These are phyloP conservation scores for Pelagia noctiluca DNA, from an alignment of 30 jellyfish, hydroid and myxozoan species.

Conservation along the genomic window DNA sequence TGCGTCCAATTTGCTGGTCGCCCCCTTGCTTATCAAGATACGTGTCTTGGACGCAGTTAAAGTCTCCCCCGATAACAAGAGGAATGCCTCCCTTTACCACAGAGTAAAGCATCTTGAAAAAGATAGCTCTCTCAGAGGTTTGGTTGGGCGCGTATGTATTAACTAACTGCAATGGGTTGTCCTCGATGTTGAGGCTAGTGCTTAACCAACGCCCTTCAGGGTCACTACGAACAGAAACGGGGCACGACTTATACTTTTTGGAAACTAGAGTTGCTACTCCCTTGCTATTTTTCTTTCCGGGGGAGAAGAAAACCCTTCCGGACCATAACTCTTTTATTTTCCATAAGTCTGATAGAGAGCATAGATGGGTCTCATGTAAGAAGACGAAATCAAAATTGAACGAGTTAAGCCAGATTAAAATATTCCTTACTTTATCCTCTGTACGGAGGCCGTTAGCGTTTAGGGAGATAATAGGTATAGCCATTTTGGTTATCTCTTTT, in stretches of 20 bases:
- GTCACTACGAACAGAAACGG: not conserved
- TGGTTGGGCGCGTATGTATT: conserved; percentile 46
- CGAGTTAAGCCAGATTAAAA: not conserved
- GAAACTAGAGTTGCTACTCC: conserved; percentile 31
- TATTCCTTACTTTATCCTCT: not conserved
- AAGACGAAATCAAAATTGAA: conserved; percentile 12
- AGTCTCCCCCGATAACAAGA: conserved; percentile 42
- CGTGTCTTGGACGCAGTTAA: conserved; percentile 26
- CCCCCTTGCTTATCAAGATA: conserved; percentile 42
- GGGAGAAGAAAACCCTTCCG: conserved; percentile 7
- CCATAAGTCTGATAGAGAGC: not conserved
- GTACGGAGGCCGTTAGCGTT: not conserved
- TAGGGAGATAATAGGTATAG: not conserved
- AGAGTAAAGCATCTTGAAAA: not conserved
- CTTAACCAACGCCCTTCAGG: not conserved
- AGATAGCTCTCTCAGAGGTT: not conserved
- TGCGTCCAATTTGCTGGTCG: not conserved
- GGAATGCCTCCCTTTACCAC: conserved; percentile 15
- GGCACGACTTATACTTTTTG: not conserved
- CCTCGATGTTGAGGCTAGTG: not conserved
- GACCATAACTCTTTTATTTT: not conserved
- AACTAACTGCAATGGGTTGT: conserved; percentile 6
- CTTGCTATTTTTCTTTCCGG: conserved; percentile 9
- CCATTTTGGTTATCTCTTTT: too few species aligned
- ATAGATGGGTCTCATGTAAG: conserved; percentile 3